Conservation (phyloP, 2,797 vertebrate genomes). For the Phaenicophaeus curvirostris region DNA sequence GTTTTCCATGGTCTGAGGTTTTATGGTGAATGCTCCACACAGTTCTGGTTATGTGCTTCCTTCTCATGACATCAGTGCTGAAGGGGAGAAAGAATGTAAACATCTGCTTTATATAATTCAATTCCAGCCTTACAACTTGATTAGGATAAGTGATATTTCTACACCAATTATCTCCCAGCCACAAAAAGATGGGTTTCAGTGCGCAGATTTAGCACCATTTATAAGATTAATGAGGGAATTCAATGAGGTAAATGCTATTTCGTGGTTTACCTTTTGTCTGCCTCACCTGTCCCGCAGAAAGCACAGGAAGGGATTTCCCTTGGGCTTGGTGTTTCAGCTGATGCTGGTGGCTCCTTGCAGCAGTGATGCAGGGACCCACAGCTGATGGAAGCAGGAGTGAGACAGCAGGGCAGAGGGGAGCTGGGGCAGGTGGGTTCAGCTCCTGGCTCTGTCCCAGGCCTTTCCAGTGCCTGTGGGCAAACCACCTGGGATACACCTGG, state of each 20-base stretch:
- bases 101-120: slow-evolving; percentile 81
- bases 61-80: slow-evolving; percentile 74
- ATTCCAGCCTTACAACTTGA: slow-evolving; percentile 76
- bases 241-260: not conserved
- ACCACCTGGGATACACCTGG: not conserved
- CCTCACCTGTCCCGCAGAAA: not conserved
- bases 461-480: not conserved
- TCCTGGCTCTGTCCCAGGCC: not conserved
- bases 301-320: not conserved
- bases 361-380: too few species aligned
- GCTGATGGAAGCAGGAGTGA: not conserved
- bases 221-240: slow-evolving; percentile 36
- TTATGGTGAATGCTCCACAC: slow-evolving; percentile 44
- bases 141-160: slow-evolving; percentile 71
- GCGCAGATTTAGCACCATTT: slow-evolving; percentile 53
- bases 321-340: not conserved
- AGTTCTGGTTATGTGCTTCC: slow-evolving; percentile 68
- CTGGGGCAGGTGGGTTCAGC: not conserved
- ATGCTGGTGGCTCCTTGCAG: accelerated
- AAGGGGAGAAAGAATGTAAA: slow-evolving; percentile 77
- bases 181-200: slow-evolving; percentile 31
- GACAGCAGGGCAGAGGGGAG: too few species aligned
- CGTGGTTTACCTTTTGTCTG: not conserved
- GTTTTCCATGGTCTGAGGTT: slow-evolving; percentile 64
- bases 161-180: slow-evolving; percentile 78